A percentile compares a stretch with the other conserved stretches of the same genome.
Conservation (phyloP, 2,888 invertebrate genomes). For the Drosophila lacicola region DNA sequence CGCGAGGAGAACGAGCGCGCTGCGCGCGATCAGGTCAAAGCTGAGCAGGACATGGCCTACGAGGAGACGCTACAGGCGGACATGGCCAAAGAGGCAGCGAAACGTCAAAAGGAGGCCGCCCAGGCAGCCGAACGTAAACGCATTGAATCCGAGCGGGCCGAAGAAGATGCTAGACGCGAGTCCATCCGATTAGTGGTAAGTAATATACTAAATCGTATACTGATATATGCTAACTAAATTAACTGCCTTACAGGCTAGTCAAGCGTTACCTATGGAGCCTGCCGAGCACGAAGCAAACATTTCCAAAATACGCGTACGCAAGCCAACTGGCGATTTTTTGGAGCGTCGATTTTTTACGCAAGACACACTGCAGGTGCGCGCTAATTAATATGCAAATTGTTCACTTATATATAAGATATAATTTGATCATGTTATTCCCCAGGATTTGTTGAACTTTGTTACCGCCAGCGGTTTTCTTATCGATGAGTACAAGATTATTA, state of each 20-base stretch:
- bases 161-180: slow-evolving; percentile 90
- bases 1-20: slow-evolving; percentile 94
- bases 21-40: slow-evolving; percentile 94
- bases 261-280: slow-evolving; percentile 91
- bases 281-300: slow-evolving; percentile 86
- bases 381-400: not conserved
- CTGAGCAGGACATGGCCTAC: slow-evolving; percentile 97
- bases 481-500: slow-evolving; percentile 95
- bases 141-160: slow-evolving; percentile 90
- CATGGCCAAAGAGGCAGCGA: slow-evolving; percentile 95
- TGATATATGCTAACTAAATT: not conserved
- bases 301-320: slow-evolving; percentile 92
- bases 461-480: slow-evolving; percentile 94
- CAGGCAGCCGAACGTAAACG: slow-evolving; percentile 90
- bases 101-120: slow-evolving; percentile 89
- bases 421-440: not conserved
- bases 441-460: slow-evolving; percentile 93
- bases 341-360: slow-evolving; percentile 90
- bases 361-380: slow-evolving; percentile 86
- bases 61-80: slow-evolving; percentile 91
- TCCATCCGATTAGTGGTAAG: slow-evolving; percentile 85
- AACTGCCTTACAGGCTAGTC: slow-evolving; percentile 85
- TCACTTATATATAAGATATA: not conserved
- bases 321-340: slow-evolving; percentile 91
- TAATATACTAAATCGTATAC: not conserved